phyloP scores from a whole-genome alignment of 2,113 vertebrate species.

The Pterocles orientalis region DNA sequence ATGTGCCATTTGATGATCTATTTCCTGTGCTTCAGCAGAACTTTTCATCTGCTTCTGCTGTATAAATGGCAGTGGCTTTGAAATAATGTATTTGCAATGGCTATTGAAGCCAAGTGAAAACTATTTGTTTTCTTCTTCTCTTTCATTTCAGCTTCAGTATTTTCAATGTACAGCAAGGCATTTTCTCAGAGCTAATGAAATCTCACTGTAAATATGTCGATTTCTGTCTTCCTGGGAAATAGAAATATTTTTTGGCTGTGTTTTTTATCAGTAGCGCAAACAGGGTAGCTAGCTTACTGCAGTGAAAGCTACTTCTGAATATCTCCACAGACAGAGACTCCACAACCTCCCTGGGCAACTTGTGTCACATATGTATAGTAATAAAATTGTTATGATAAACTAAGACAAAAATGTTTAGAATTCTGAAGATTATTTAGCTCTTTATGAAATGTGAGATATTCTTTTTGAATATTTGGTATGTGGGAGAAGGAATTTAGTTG shows the following conservation, averaged over 20 bases:
- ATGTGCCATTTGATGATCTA: neutral
- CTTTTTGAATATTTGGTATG: neutral
- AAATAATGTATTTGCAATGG: neutral
- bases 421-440: neutral
- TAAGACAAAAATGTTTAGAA: neutral
- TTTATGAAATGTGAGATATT: neutral
- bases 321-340: no score
- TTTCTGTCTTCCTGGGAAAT: neutral
- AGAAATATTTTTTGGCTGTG: neutral
- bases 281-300: neutral
- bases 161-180: neutral
- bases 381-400: neutral
- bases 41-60: neutral
- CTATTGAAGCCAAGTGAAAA: neutral
- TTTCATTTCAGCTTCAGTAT: neutral
- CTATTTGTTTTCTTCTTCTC: neutral
- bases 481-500: neutral
- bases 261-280: neutral
- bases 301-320: neutral
- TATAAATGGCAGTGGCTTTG: neutral
- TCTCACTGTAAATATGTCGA: neutral
- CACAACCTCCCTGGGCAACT: no score
- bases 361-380: neutral
- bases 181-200: neutral
- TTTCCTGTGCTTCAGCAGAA: slow-evolving; percentile 14